Evolutionary conservation across 2,797 vertebrate species (phyloP), one percentile per base, ranked within the genome.

Genomic region (Enteromius mattozi): DNA sequence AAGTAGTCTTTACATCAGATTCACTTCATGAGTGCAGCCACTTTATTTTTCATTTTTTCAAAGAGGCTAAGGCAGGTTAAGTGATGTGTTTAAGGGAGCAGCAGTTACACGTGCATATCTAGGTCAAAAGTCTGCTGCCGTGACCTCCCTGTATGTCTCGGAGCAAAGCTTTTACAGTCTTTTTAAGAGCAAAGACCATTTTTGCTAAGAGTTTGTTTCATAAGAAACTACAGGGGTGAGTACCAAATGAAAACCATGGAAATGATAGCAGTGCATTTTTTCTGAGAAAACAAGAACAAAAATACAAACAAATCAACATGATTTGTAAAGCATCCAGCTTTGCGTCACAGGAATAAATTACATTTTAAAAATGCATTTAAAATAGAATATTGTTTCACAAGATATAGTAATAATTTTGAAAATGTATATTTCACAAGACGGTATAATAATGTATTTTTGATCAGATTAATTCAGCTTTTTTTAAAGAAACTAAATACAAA

Each of bases 21-120:
- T 80, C 80, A 70, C 63, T 66, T 49, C 49, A 77, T 82, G 76
- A 72, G 45, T 40, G 47, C 47, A 42, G 45, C 49, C 78, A 66
- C 45, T 66, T 71, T 79, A 66, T 80, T 54, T 70, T 75, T 76
- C 8, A 59, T 86, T 66, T 88, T 84, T 83, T 54, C 65, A 14
- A 63, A 61, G 24, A 14, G 75, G 70, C 17, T 45, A 86, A 70
- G 33, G 72, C 49, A 84, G 86, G 82, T 89, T 87, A 88, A 86
- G 56, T 86, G 74, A 88, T 78, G 80, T 63, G 59, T 85, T 81
- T 81, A 77, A 83, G 78, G 78, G 49, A 40, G 30, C 51, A 83
- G 30, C 45, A 54, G 77, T 63, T 80, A 70, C 70, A 84, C 80
- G 70, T 86, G 59, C 68, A 71, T 54, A 66, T 83, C 42, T 85